Conservation (phyloP, 2,888 invertebrate genomes). For the Andricus quercusramuli region DNA sequence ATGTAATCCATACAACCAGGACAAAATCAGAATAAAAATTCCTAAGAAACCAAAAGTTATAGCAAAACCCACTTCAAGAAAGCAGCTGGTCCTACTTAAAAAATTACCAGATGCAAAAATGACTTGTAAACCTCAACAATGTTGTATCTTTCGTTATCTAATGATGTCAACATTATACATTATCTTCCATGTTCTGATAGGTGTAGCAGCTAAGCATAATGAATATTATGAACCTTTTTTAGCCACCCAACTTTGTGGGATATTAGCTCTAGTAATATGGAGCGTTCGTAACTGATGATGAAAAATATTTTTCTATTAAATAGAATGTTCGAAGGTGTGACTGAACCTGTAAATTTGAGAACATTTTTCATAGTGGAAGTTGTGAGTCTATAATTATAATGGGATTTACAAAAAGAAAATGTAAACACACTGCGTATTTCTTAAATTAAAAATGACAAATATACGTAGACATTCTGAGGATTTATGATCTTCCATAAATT, state of each 20-base stretch:
- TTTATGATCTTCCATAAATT: constrained; percentile 18
- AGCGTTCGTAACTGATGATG: constrained; percentile 45
- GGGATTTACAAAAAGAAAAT: neutral
- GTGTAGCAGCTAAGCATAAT: constrained; percentile 59
- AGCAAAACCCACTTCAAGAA: constrained; percentile 20
- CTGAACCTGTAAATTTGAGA: constrained; percentile 2
- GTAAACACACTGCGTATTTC: constrained; percentile 5
- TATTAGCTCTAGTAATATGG: constrained; percentile 67
- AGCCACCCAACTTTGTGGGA: constrained; percentile 70
- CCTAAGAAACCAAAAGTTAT: neutral
- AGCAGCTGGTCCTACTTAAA: constrained; percentile 34
- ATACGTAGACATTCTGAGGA: neutral
- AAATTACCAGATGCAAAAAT: constrained; percentile 10
- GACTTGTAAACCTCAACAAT: neutral
- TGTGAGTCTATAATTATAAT: neutral
- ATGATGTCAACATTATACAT: constrained; percentile 53
- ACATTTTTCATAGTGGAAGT: neutral
- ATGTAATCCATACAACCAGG: constrained; percentile 61
- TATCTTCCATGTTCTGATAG: constrained; percentile 59
- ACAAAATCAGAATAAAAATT: neutral
- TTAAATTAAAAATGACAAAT: constrained; percentile 29
- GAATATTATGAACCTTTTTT: constrained; percentile 66
- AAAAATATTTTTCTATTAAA: neutral
- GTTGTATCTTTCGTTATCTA: neutral
- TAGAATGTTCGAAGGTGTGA: neutral